phyloP scores from a whole-genome alignment of 2,888 invertebrate genomes.

The Noctua fimbriata region DNA sequence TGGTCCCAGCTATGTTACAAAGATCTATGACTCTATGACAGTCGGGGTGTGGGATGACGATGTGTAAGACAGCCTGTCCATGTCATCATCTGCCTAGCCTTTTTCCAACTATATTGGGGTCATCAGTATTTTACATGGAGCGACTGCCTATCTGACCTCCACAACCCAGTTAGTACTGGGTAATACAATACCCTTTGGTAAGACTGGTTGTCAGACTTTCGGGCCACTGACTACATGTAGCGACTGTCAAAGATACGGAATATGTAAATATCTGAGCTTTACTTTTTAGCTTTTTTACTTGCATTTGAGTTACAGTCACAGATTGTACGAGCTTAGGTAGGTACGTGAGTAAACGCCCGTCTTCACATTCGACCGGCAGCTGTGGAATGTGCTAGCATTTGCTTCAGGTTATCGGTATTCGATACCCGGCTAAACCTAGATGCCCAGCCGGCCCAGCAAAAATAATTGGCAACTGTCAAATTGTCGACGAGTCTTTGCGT shows the following conservation, averaged over 20 bases:
- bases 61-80: not conserved
- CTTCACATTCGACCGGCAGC: not conserved
- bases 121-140: no score
- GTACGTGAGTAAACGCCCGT: not conserved
- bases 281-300: no score
- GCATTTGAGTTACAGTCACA: not conserved
- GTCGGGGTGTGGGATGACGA: not conserved
- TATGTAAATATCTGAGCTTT: not conserved
- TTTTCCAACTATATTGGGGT: accelerated
- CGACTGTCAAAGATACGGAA: not conserved
- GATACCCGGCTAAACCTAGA: not conserved
- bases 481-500: not conserved
- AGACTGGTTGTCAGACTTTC: no score
- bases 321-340: not conserved
- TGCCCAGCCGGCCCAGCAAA: not conserved
- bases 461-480: not conserved
- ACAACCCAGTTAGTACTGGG: no score
- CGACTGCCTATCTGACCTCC: no score
- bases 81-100: no score
- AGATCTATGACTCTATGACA: not conserved
- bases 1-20: not conserved
- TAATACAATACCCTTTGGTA: no score
- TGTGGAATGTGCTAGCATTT: not conserved
- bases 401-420: not conserved
- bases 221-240: no score